Evolutionary conservation across 2,888 invertebrate species (phyloP).

Genomic region (Eupithecia subfuscata): DNA sequence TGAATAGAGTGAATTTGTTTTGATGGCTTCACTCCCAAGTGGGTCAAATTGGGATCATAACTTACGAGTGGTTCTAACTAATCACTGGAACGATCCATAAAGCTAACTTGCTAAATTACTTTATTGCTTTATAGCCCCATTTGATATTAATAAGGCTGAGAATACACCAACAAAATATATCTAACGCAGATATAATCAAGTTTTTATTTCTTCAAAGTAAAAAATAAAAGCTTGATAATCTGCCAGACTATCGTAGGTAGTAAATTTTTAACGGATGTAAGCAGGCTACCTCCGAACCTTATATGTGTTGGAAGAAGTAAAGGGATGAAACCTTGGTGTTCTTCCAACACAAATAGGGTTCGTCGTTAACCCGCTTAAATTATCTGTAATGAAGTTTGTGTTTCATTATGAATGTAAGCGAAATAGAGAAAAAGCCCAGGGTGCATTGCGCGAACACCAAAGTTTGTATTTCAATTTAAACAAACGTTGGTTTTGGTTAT

Average conservation of each 20-base stretch:
- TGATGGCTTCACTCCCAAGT: slow-evolving; percentile 4
- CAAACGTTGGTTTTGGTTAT: not conserved
- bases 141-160: slow-evolving; percentile 15
- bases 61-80: slow-evolving; percentile 15
- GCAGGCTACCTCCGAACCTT: too few relatives aligned
- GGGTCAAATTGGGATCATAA: slow-evolving; percentile 8
- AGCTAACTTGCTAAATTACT: slow-evolving; percentile 24
- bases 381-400: too few relatives aligned
- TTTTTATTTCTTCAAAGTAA: too few relatives aligned
- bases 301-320: too few relatives aligned
- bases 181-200: not conserved
- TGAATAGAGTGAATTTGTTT: not conserved
- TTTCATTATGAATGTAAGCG: too few relatives aligned
- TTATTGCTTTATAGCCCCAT: slow-evolving; percentile 12
- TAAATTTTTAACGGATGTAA: not conserved
- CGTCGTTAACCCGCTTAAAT: too few relatives aligned
- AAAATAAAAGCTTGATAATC: too few relatives aligned
- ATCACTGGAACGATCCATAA: slow-evolving; percentile 14
- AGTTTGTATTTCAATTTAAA: too few relatives aligned
- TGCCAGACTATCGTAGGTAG: not conserved
- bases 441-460: not conserved
- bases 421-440: too few relatives aligned
- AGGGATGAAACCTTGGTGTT: too few relatives aligned
- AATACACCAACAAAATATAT: not conserved
- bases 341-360: too few relatives aligned